A percentile compares a stretch with the other conserved stretches of the same genome.
These are phyloP conservation scores for Dorcus parallelipipedus DNA, from an alignment of 2,888 invertebrate genomes.

Conservation along the genomic window DNA sequence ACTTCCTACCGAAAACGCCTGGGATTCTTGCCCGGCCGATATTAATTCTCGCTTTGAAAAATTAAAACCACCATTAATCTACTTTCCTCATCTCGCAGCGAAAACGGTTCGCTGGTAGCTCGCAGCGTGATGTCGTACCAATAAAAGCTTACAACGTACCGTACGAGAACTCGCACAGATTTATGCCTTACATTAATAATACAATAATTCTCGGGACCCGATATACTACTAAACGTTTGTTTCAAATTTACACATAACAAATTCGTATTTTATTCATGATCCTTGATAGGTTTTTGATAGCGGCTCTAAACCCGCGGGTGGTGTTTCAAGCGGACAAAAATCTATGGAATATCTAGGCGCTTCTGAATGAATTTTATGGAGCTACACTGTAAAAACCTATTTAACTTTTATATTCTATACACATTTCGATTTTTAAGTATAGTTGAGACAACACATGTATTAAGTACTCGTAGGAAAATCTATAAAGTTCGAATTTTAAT, in stretches of 20 bases:
- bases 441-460: too few species aligned
- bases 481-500: too few species aligned
- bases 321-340: too few species aligned
- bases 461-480: too few species aligned
- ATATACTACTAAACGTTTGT: slow-evolving; percentile 16
- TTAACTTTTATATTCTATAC: too few species aligned
- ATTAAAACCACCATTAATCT: slow-evolving; percentile 18
- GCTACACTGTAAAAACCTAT: too few species aligned
- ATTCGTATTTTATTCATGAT: slow-evolving; percentile 20
- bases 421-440: too few species aligned
- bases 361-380: too few species aligned
- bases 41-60: slow-evolving; percentile 16
- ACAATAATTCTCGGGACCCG: slow-evolving; percentile 11
- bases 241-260: slow-evolving; percentile 19
- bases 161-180: slow-evolving; percentile 15
- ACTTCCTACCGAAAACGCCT: slow-evolving; percentile 3
- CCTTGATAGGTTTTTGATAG: not conserved
- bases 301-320: not conserved
- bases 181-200: slow-evolving; percentile 22
- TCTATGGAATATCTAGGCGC: too few species aligned
- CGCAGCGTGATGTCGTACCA: slow-evolving; percentile 13
- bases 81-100: slow-evolving; percentile 9
- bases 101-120: slow-evolving; percentile 14
- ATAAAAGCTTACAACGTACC: slow-evolving; percentile 9
- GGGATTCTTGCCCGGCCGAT: slow-evolving; percentile 3